Percentiles rank a stretch among this genome's conserved stretches.
Conservation (phyloP, 2,888 invertebrate species). For the Eupithecia centaureata region DNA sequence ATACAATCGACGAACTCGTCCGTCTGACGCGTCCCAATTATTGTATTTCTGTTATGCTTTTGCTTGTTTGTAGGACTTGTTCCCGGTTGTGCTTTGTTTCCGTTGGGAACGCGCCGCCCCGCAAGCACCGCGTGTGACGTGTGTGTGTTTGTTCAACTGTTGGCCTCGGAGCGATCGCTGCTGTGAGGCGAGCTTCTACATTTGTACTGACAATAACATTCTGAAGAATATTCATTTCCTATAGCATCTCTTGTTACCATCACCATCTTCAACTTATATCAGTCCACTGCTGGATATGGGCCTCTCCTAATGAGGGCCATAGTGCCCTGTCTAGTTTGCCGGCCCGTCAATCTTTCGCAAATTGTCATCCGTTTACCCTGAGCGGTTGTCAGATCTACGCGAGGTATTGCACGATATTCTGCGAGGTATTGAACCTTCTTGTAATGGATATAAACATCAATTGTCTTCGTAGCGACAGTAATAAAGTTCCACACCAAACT, state of each 20-base stretch:
- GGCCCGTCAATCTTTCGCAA: too few species aligned
- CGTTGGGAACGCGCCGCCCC: neutral
- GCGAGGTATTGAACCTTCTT: too few species aligned
- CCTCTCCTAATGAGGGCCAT: too few species aligned
- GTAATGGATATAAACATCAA: neutral
- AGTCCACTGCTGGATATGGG: too few species aligned
- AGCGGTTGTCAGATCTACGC: too few species aligned
- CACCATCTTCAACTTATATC: too few species aligned
- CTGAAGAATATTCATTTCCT: neutral
- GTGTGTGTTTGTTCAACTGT: slow-evolving; percentile 7
- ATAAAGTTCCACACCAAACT: neutral
- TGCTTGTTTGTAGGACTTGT: neutral
- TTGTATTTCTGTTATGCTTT: neutral
- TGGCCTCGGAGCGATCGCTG: neutral
- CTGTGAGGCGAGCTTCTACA: neutral
- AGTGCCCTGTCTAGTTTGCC: too few species aligned
- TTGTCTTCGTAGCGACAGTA: neutral
- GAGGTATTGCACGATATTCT: too few species aligned
- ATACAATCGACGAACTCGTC: neutral
- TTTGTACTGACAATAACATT: neutral
- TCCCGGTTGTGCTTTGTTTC: neutral
- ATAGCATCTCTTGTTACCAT: too few species aligned
- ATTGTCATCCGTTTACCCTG: too few species aligned
- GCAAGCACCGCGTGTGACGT: neutral
- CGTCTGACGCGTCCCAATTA: neutral